Conservation (phyloP, 2,113 vertebrate species). For the Gavialis gangeticus region DNA sequence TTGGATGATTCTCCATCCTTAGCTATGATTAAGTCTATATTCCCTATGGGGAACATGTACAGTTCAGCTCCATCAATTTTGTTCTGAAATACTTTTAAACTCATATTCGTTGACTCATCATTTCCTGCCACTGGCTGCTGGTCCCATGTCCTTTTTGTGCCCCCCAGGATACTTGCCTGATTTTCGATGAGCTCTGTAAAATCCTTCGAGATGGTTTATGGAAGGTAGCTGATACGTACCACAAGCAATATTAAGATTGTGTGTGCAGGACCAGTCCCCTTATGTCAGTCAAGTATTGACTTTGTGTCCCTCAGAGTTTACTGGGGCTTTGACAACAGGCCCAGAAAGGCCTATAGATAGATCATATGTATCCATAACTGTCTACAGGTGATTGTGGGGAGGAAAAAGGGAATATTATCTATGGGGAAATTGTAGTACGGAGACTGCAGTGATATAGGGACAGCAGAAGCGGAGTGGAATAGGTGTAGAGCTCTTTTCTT, state of each 20-base stretch:
- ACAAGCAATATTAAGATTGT: background rate
- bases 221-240: background rate
- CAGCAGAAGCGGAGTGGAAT: background rate
- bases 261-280: background rate
- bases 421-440: background rate
- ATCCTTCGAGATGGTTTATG: background rate
- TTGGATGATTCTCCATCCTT: rapidly evolving
- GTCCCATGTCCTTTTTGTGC: background rate
- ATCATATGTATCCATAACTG: rapidly evolving
- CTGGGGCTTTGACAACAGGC: background rate
- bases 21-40: background rate
- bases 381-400: background rate
- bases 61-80: background rate
- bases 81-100: background rate
- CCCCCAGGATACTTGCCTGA: rapidly evolving
- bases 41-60: background rate
- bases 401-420: background rate
- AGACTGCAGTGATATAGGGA: background rate
- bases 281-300: background rate
- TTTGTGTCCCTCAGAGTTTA: background rate
- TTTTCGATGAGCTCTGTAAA: background rate
- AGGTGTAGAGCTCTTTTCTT: background rate
- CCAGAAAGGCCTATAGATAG: background rate
- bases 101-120: background rate
- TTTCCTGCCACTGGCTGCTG: background rate